These are phyloP conservation scores for Tringa solitaria DNA, from an alignment of 2,113 vertebrate species.

Conservation along the genomic window DNA sequence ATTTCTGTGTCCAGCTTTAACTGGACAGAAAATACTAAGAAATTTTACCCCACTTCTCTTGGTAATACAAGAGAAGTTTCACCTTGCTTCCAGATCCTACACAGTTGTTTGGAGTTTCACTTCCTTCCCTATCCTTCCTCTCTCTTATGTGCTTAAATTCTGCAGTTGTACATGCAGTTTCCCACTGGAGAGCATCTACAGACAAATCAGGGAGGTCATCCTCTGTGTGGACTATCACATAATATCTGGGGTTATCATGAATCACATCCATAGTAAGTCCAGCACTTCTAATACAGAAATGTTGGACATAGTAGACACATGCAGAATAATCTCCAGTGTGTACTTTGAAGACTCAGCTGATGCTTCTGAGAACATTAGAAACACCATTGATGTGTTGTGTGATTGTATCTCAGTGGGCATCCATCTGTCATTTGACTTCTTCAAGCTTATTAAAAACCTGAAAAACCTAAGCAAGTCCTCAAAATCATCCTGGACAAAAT, in stretches of 20 bases:
- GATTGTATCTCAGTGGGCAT: background rate
- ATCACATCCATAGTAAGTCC: background rate
- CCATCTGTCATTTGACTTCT: background rate
- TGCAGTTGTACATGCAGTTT: background rate
- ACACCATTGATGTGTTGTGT: rapidly evolving
- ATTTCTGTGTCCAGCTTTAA: background rate
- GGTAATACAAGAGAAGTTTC: background rate
- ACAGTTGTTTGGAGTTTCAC: background rate
- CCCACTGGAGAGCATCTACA: background rate
- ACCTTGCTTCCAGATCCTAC: background rate
- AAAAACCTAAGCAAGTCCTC: background rate
- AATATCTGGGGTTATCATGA: background rate
- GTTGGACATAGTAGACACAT: background rate
- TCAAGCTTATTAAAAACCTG: background rate
- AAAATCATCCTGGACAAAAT: background rate
- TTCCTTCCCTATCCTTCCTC: background rate
- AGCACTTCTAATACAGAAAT: background rate
- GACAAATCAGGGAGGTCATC: background rate
- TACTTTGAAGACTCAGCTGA: background rate
- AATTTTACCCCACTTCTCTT: background rate
- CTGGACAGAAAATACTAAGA: background rate
- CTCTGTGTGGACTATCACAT: background rate
- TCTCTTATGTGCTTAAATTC: background rate
- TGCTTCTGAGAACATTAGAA: background rate
- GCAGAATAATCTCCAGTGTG: background rate